Conservation (phyloP, 1,140 invertebrate genomes). For the Cheumatopsyche charites region DNA sequence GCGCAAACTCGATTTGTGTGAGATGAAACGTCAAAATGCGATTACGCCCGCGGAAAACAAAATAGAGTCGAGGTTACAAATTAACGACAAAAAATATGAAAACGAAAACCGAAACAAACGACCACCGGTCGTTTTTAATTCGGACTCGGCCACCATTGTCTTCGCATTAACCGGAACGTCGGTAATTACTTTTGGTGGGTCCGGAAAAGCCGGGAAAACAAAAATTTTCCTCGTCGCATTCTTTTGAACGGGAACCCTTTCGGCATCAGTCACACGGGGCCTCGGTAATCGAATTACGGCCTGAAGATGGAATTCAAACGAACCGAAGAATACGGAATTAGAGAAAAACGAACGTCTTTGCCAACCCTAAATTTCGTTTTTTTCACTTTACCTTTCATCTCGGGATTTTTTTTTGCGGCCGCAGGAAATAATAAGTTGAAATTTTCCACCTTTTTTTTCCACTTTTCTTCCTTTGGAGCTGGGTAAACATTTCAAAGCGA, state of each 20-base stretch:
- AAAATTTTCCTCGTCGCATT: constrained; percentile 23
- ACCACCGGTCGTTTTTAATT: constrained; percentile 19
- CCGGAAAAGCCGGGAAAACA: constrained; percentile 9
- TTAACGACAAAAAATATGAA: neutral
- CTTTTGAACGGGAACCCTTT: constrained; percentile 35
- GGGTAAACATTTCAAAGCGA: constrained; percentile 10
- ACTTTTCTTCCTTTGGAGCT: no score
- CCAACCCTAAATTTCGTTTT: no score
- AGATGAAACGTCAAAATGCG: no score
- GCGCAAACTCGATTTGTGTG: no score
- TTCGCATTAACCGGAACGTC: constrained; percentile 45
- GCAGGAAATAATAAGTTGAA: constrained; percentile 22
- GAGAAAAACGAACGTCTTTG: constrained; percentile 19
- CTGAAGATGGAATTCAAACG: constrained; percentile 47
- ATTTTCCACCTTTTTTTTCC: constrained; percentile 11
- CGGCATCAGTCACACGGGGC: constrained; percentile 27
- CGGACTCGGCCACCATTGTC: constrained; percentile 18
- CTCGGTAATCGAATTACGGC: constrained; percentile 33
- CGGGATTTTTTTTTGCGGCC: neutral
- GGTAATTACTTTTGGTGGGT: constrained; percentile 38
- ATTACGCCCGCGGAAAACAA: no score
- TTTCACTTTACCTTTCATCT: constrained; percentile 26
- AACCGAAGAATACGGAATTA: constrained; percentile 47
- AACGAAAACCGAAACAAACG: no score
- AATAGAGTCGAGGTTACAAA: neutral